Conservation (phyloP, 2,888 invertebrate genomes). For the Amphimallon solstitiale region DNA sequence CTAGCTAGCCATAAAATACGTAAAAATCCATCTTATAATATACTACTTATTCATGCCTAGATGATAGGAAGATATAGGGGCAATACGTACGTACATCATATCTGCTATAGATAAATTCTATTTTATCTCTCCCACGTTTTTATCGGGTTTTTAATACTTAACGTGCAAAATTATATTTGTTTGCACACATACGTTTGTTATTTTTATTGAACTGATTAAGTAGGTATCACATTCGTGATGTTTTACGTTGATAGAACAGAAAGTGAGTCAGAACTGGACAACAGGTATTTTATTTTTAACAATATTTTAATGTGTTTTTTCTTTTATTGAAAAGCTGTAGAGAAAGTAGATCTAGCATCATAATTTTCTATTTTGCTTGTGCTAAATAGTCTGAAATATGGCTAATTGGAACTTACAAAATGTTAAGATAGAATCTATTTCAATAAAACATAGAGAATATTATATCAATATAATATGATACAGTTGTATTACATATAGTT, state of each 20-base stretch:
- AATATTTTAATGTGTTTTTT: neutral
- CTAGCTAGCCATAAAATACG: no score
- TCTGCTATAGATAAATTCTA: neutral
- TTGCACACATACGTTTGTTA: neutral
- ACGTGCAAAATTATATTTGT: neutral
- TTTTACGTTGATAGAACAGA: neutral
- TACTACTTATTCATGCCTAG: no score
- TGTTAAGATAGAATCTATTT: no score
- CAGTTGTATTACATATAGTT: no score
- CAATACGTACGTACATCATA: no score
- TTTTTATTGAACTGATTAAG: neutral
- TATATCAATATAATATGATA: no score
- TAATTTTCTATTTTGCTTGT: neutral
- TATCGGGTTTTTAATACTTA: neutral
- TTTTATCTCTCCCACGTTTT: neutral
- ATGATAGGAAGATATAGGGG: no score
- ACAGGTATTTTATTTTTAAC: neutral
- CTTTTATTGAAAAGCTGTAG: no score
- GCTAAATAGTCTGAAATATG: no score
- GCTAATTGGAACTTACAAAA: no score
- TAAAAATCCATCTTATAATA: no score
- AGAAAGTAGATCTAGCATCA: no score
- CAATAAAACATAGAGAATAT: neutral
- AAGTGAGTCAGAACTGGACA: conserved; percentile 4
- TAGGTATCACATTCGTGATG: neutral